phyloP scores from a whole-genome alignment of 92 coral and sea anemone genomes.

The Paragorgia papillata region DNA sequence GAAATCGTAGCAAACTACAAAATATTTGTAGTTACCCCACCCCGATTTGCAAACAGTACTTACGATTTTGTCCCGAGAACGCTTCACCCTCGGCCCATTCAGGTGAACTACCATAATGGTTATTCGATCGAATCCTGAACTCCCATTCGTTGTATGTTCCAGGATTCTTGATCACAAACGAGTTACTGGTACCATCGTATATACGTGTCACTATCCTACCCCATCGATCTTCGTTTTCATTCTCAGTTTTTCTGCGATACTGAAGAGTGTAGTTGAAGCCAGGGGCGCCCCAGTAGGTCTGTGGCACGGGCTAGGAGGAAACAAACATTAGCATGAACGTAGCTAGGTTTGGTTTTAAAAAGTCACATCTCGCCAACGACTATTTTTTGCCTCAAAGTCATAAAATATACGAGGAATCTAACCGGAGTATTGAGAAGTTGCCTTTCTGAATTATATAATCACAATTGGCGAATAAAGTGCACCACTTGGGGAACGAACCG shows the following conservation, averaged over 20 bases:
- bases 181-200: constrained; percentile 14
- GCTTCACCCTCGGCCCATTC: neutral
- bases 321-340: too few species aligned
- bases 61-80: constrained; percentile 27
- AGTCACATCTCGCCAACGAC: too few species aligned
- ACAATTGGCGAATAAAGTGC: too few species aligned
- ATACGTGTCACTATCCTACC: neutral
- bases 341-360: too few species aligned
- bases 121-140: constrained; percentile 21
- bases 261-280: constrained; percentile 25
- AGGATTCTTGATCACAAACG: constrained; percentile 14
- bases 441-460: too few species aligned
- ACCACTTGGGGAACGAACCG: too few species aligned
- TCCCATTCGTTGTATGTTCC: constrained; percentile 34
- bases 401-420: too few species aligned
- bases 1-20: too few species aligned
- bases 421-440: too few species aligned
- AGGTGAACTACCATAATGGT: constrained; percentile 5
- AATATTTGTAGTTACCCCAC: too few species aligned
- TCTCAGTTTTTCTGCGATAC: constrained; percentile 15
- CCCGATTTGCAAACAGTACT: too few species aligned
- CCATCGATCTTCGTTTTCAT: neutral
- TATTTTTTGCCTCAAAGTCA: too few species aligned
- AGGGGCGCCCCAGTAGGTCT: constrained; percentile 22
- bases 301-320: constrained; percentile 15